phyloP scores from a whole-genome alignment of 2,113 vertebrate genomes.

The Mesocricetus auratus region DNA sequence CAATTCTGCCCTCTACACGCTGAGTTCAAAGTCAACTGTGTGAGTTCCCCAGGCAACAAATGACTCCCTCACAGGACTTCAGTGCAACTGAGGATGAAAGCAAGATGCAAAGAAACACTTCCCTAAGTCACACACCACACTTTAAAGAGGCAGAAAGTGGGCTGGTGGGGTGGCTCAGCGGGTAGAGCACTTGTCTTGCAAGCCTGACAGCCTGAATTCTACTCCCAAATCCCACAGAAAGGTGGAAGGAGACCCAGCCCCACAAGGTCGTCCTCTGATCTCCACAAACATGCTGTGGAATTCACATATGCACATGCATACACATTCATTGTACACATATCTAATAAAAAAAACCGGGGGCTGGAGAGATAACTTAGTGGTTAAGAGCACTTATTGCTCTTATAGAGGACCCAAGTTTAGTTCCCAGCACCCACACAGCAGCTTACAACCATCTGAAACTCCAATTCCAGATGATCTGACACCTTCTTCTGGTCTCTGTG shows the following conservation, averaged over 20 bases:
- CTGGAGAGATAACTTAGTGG: not conserved
- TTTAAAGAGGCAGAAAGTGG: not conserved
- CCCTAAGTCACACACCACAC: rapidly evolving
- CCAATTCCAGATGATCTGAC: not conserved
- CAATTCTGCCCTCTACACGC: not conserved
- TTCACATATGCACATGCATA: no score
- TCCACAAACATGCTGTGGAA: no score
- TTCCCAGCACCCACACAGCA: not conserved
- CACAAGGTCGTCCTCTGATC: not conserved
- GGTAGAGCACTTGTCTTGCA: not conserved
- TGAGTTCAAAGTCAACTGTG: not conserved
- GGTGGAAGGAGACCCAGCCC: not conserved
- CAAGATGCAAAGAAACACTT: not conserved
- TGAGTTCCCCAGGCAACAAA: not conserved
- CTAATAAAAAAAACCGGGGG: not conserved
- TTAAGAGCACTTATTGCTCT: not conserved
- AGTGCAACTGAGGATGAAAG: not conserved
- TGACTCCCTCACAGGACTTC: not conserved
- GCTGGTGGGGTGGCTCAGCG: not conserved
- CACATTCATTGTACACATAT: not conserved
- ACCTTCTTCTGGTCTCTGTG: not conserved
- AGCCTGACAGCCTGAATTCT: not conserved
- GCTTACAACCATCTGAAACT: no score
- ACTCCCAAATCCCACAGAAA: not conserved
- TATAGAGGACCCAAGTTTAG: not conserved